Conservation (phyloP, 2,797 vertebrate genomes). For the Myotis daubentonii region DNA sequence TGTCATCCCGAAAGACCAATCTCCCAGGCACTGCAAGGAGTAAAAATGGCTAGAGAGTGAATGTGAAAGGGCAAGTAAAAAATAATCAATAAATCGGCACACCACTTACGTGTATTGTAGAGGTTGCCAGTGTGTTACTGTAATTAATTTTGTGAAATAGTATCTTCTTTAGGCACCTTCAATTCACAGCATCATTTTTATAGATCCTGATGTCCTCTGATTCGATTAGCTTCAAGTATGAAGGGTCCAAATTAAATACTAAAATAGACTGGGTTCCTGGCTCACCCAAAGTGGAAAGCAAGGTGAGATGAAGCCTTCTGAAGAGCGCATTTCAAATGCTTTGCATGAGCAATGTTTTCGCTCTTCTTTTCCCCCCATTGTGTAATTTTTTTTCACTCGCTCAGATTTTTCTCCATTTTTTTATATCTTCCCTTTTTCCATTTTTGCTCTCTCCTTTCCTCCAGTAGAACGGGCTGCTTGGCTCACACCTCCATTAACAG, state of each 20-base stretch:
- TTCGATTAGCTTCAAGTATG: constrained; percentile 10
- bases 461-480: constrained; percentile 65
- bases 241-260: constrained; percentile 17
- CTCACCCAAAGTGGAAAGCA: background rate
- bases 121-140: background rate
- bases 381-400: constrained; percentile 30
- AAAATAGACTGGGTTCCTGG: background rate
- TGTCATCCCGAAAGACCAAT: background rate
- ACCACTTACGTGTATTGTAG: background rate
- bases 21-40: background rate
- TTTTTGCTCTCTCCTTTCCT: constrained; percentile 52
- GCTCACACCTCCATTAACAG: constrained; percentile 13
- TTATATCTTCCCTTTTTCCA: constrained; percentile 60
- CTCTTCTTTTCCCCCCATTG: constrained; percentile 64
- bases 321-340: background rate
- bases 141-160: constrained; percentile 8
- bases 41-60: background rate
- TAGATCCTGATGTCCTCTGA: background rate
- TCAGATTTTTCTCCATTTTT: constrained; percentile 56
- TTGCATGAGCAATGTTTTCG: background rate
- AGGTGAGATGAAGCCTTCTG: background rate
- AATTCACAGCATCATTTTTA: constrained; percentile 1
- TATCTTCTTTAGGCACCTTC: background rate
- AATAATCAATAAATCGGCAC: background rate
- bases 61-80: constrained; percentile 1